Conservation (phyloP, 2,113 vertebrate genomes). For the Micronycteris hirsuta region DNA sequence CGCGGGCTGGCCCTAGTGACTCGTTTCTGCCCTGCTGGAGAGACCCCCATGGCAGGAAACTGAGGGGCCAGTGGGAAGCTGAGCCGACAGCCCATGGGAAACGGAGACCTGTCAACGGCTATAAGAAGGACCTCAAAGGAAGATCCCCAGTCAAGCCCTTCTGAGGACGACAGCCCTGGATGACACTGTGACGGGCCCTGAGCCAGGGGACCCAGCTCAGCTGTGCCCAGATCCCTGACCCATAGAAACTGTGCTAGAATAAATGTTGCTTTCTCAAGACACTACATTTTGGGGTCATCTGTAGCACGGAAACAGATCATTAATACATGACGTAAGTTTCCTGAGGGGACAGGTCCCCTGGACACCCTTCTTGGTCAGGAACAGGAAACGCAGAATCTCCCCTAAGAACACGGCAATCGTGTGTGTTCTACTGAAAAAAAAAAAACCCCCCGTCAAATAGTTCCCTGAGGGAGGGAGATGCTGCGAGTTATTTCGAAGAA, state of each 20-base stretch:
- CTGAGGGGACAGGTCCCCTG: background rate
- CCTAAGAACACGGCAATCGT: background rate
- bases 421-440: background rate
- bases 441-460: background rate
- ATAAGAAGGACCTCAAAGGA: background rate
- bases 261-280: background rate
- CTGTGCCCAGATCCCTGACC: background rate
- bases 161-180: background rate
- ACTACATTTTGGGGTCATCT: background rate
- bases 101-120: background rate
- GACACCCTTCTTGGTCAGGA: background rate
- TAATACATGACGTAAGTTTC: background rate
- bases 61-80: background rate
- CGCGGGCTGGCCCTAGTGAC: background rate
- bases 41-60: rapidly evolving
- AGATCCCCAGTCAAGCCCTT: background rate
- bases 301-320: background rate
- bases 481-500: background rate
- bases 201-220: background rate
- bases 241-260: background rate
- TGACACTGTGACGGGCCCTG: background rate
- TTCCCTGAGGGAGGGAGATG: background rate
- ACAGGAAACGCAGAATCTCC: background rate
- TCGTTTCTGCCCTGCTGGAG: background rate
- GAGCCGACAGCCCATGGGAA: background rate